phyloP scores from a whole-genome alignment of 2,888 invertebrate genomes.

The Schizaphis graminum region DNA sequence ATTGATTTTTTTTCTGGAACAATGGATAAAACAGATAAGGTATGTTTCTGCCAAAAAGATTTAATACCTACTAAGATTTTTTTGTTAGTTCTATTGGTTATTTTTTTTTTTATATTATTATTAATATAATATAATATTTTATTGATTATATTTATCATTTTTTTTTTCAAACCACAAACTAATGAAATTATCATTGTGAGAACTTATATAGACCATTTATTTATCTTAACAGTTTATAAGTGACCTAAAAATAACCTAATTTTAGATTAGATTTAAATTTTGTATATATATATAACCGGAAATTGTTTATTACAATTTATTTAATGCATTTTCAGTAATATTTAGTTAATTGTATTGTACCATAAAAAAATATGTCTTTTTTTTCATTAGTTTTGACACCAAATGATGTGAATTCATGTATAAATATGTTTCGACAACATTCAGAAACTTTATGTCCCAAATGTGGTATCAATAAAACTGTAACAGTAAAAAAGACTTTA shows the following conservation, averaged over 20 bases:
- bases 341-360: not conserved
- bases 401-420: constrained; percentile 25
- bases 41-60: no score
- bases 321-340: not conserved
- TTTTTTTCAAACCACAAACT: not conserved
- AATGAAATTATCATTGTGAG: constrained; percentile 19
- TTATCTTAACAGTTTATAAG: no score
- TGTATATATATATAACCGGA: not conserved
- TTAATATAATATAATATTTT: no score
- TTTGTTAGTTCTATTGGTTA: no score
- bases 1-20: no score
- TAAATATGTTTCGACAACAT: constrained; percentile 31
- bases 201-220: not conserved
- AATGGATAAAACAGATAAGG: no score
- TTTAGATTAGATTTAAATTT: not conserved
- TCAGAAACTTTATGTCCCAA: constrained; percentile 44
- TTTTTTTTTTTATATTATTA: no score
- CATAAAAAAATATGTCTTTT: constrained; percentile 19
- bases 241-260: not conserved
- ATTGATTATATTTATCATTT: not conserved
- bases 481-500: constrained; percentile 32
- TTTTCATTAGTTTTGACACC: constrained; percentile 26
- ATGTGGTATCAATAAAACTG: constrained; percentile 39
- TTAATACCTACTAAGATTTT: no score
- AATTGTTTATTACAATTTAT: not conserved